Evolutionary conservation across 1,140 invertebrate species (phyloP), one percentile per base, ranked within the genome.

Genomic region (Stenopsyche tienmushanensis): DNA sequence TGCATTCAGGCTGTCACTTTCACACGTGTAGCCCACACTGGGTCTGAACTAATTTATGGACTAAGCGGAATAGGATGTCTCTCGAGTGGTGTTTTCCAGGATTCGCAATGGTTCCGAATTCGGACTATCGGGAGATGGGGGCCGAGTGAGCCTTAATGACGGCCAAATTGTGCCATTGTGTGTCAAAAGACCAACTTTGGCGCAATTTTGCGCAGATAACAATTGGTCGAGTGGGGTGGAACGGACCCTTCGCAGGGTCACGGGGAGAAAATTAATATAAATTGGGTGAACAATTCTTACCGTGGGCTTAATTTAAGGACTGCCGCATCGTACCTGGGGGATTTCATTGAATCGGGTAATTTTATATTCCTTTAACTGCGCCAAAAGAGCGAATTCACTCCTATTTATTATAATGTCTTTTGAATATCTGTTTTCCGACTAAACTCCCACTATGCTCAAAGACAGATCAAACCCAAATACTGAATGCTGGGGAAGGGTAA

Each of bases 201-300:
- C 54, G 57, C 57, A 41, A 45, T 59, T 59, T 21, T 20, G 26
- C 20, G 20, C 39, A 29, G 57, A 59, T 44, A 59, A 44, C 57
- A 59, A 59, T 59, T 29, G 57, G 39, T 18, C 17, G 53, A 41
- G 8, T 41, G 23, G 17, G n/a, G n/a, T n/a, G n/a, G n/a, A n/a
- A n/a, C n/a, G n/a, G n/a, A n/a, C n/a, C n/a, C n/a, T n/a, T n/a
- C n/a, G n/a, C n/a, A n/a, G n/a, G n/a, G n/a, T n/a, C n/a, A n/a
- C n/a, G n/a, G 50, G 13, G 29, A 13, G 10, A 26, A 58, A 58
- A 58, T 58, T 58, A 58, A 58, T 58, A 58, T 58, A 58, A 58
- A 58, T 58, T 26, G 55, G n/a, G n/a, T n/a, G n/a, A n/a, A n/a
- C n/a, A n/a, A n/a, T n/a, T n/a, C n/a, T n/a, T n/a, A n/a, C n/a